Percentiles rank a stretch among this genome's conserved stretches.
These are phyloP conservation scores for Trichonephila inaurata DNA, from an alignment of 1,140 invertebrate genomes.

Conservation along the genomic window DNA sequence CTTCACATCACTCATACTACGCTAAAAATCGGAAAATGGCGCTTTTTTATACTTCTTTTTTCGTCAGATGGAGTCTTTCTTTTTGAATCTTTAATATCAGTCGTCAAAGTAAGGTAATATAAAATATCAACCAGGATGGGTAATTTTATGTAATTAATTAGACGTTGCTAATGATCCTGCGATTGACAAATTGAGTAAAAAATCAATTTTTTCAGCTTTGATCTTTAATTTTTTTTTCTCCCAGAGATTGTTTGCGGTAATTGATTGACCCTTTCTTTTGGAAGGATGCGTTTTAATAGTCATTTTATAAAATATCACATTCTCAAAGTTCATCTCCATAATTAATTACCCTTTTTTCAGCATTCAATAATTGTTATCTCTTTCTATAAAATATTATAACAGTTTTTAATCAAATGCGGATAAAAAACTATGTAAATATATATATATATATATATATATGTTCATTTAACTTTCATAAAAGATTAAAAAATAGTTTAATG, in stretches of 20 bases:
- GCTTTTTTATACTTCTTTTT: neutral
- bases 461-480: too few relatives aligned
- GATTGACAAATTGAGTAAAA: constrained; percentile 60
- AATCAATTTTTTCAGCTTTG: constrained; percentile 46
- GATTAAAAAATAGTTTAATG: too few relatives aligned
- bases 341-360: constrained; percentile 36
- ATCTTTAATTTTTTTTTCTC: constrained; percentile 46
- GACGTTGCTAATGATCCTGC: constrained; percentile 62
- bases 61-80: neutral
- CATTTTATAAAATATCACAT: constrained; percentile 28
- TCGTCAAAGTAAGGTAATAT: neutral
- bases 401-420: neutral
- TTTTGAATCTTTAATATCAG: neutral
- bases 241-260: neutral
- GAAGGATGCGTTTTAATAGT: constrained; percentile 5
- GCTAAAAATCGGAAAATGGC: neutral
- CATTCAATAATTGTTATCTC: neutral
- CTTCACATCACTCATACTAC: too few relatives aligned
- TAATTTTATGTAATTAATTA: constrained; percentile 71
- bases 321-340: constrained; percentile 11
- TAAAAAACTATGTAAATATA: too few relatives aligned
- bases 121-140: constrained; percentile 12
- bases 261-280: constrained; percentile 32
- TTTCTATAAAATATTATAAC: neutral
- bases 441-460: too few relatives aligned